Conservation (phyloP, 2,888 invertebrate genomes). For the Trichogramma evanescens region DNA sequence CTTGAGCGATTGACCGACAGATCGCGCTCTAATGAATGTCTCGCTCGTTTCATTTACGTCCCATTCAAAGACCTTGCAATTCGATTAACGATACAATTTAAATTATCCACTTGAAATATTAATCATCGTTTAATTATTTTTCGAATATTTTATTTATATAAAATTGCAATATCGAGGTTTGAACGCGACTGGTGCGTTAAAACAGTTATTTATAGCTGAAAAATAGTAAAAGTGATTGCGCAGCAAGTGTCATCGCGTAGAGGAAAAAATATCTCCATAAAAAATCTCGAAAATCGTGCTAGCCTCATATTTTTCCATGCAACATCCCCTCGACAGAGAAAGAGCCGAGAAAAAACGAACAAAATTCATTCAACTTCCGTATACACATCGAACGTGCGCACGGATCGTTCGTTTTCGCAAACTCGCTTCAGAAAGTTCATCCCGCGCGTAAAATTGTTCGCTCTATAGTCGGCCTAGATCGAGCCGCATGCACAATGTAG, state of each 20-base stretch:
- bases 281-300: conserved; percentile 9
- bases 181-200: background rate
- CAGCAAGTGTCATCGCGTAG: background rate
- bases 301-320: background rate
- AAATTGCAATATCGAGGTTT: background rate
- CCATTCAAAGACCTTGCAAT: background rate
- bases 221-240: background rate
- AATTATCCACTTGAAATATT: background rate
- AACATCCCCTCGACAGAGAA: background rate
- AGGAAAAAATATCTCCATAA: conserved; percentile 2
- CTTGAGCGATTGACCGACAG: conserved; percentile 41
- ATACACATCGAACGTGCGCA: conserved; percentile 4
- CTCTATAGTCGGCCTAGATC: background rate
- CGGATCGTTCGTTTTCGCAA: background rate
- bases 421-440: conserved; percentile 11
- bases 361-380: conserved; percentile 16
- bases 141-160: background rate
- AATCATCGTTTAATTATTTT: background rate
- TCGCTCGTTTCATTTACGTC: conserved; percentile 16
- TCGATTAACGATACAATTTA: background rate
- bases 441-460: conserved; percentile 12
- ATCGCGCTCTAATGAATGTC: conserved; percentile 35
- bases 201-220: background rate
- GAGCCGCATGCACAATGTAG: conserved; percentile 14
- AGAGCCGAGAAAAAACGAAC: conserved; percentile 5